A percentile compares a stretch with the other conserved stretches of the same genome.
Evolutionary conservation across 2,888 invertebrate genomes (phyloP).

Genomic region (Caenorhabditis japonica): DNA sequence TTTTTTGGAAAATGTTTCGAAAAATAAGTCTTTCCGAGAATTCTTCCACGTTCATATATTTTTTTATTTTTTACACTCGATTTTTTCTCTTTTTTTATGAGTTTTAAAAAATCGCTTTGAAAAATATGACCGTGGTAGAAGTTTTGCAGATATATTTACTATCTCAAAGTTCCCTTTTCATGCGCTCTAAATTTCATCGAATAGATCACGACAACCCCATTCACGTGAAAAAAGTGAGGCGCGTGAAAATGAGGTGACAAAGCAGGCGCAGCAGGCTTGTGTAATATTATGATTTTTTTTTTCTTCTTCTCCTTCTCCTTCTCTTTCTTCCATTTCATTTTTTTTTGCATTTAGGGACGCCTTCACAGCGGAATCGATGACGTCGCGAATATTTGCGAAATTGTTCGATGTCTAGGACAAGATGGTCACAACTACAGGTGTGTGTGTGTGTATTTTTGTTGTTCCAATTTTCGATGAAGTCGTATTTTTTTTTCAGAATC

Average conservation of each 20-base stretch:
- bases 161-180: neutral
- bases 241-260: too few species aligned
- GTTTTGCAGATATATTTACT: conserved; percentile 1
- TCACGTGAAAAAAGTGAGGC: too few species aligned
- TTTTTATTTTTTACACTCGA: too few species aligned
- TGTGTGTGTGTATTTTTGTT: conserved; percentile 4
- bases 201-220: too few species aligned
- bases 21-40: too few species aligned
- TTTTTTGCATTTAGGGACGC: conserved; percentile 79
- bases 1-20: too few species aligned
- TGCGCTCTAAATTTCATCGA: neutral
- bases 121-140: neutral
- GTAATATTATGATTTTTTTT: too few species aligned
- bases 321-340: neutral
- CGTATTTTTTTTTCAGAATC: conserved; percentile 27
- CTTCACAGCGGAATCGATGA: conserved; percentile 80
- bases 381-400: conserved; percentile 78
- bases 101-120: neutral
- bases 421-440: conserved; percentile 49
- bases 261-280: too few species aligned
- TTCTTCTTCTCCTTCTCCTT: neutral
- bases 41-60: too few species aligned
- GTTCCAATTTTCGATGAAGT: conserved; percentile 12
- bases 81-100: neutral
- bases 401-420: conserved; percentile 47